phyloP scores from a whole-genome alignment of 2,888 invertebrate genomes.

The Phyllotreta cruciferae region DNA sequence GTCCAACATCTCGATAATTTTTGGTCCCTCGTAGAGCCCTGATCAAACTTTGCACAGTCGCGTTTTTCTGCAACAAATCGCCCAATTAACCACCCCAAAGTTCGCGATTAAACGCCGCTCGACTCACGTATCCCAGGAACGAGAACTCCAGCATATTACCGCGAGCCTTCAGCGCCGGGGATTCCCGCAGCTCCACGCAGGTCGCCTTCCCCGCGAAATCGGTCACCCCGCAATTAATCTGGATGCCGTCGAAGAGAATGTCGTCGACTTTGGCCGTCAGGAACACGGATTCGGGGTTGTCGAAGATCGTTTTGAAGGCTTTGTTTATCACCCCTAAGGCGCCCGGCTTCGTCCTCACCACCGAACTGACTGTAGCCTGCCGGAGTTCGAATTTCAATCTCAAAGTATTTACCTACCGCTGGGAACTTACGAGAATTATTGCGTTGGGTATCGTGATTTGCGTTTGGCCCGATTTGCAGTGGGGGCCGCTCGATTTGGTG shows the following conservation, averaged over 20 bases:
- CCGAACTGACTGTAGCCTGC: slow-evolving; percentile 66
- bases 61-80: slow-evolving; percentile 72
- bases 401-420: not conserved
- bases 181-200: slow-evolving; percentile 72
- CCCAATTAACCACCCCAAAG: not conserved
- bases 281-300: slow-evolving; percentile 69
- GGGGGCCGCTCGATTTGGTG: slow-evolving; percentile 69
- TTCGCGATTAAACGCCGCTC: not conserved
- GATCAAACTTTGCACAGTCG: slow-evolving; percentile 70
- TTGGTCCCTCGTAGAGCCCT: slow-evolving; percentile 79
- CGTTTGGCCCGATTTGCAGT: slow-evolving; percentile 78
- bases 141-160: slow-evolving; percentile 76
- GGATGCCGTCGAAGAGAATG: slow-evolving; percentile 75
- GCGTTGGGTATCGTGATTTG: slow-evolving; percentile 73
- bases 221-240: slow-evolving; percentile 75
- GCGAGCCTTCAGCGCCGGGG: slow-evolving; percentile 66
- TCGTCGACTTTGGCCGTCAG: slow-evolving; percentile 72
- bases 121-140: slow-evolving; percentile 72
- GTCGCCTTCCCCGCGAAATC: slow-evolving; percentile 81
- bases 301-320: slow-evolving; percentile 75
- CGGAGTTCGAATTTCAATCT: slow-evolving; percentile 35
- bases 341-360: slow-evolving; percentile 69
- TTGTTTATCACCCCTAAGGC: slow-evolving; percentile 73
- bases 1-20: slow-evolving; percentile 76
- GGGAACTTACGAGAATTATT: slow-evolving; percentile 69